Conservation (phyloP, 2,888 invertebrate species). For the Charanyca ferruginea region DNA sequence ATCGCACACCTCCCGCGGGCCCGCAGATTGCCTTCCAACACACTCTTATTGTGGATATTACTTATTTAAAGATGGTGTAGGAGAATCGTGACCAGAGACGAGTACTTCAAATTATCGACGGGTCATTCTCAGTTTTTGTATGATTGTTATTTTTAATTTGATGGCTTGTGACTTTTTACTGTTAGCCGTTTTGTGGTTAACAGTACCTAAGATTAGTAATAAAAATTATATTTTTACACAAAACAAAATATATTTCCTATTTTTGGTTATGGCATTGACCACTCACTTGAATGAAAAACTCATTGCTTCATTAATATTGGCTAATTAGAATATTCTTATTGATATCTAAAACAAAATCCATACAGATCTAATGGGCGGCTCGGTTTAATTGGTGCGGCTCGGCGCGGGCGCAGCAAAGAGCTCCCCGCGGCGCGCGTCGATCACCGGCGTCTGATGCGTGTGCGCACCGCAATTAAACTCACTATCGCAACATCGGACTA, state of each 20-base stretch:
- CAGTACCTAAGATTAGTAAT: conserved; percentile 17
- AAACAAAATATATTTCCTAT: background rate
- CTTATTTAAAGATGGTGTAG: conserved; percentile 60
- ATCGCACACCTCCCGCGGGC: conserved; percentile 89
- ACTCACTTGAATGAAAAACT: background rate
- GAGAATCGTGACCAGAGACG: conserved; percentile 58
- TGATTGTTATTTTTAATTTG: conserved; percentile 46
- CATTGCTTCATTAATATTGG: conserved; percentile 23
- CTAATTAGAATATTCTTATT: conserved; percentile 46
- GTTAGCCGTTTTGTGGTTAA: conserved; percentile 37
- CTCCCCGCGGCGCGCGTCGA: conserved; percentile 87
- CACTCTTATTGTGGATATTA: conserved; percentile 84
- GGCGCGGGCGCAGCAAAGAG: conserved; percentile 81
- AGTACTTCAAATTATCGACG: conserved; percentile 55
- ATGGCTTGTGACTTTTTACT: conserved; percentile 49
- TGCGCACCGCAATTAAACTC: conserved; percentile 86
- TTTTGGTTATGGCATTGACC: background rate
- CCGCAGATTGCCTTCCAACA: conserved; percentile 84
- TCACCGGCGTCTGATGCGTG: conserved; percentile 79
- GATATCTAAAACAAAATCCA: conserved; percentile 68
- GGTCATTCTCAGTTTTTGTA: conserved; percentile 60
- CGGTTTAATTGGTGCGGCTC: conserved; percentile 74
- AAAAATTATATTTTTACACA: conserved; percentile 13
- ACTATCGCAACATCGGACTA: conserved; percentile 82
- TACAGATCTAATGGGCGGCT: conserved; percentile 65